A percentile compares a stretch with the other conserved stretches of the same genome.
Evolutionary conservation across 2,797 vertebrate genomes (phyloP).

Genomic region (Galagoides demidoff): DNA sequence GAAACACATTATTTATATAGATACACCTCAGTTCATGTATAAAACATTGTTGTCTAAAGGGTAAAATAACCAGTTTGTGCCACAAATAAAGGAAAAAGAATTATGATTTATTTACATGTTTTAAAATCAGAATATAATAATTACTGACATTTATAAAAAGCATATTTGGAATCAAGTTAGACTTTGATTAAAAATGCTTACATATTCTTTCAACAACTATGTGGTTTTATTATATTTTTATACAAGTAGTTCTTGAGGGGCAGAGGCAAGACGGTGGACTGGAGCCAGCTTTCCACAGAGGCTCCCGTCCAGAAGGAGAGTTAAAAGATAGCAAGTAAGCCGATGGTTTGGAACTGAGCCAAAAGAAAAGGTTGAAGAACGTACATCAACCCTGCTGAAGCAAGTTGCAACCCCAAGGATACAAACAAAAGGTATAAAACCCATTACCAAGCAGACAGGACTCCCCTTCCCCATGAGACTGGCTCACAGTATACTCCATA

Average conservation of each 20-base stretch:
- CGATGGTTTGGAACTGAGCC: no score
- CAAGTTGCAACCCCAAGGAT: no score
- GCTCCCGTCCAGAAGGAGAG: no score
- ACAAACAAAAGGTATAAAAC: no score
- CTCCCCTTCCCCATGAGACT: no score
- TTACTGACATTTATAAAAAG: not conserved
- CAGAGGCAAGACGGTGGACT: no score
- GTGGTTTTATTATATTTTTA: not conserved
- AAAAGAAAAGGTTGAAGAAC: no score
- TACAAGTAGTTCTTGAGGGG: not conserved
- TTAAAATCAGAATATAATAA: not conserved
- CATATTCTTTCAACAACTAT: not conserved
- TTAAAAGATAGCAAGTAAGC: no score
- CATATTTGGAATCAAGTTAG: not conserved
- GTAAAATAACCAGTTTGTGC: not conserved
- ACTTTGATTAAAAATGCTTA: not conserved
- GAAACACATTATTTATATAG: not conserved
- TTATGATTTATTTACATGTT: not conserved
- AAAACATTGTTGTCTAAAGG: not conserved
- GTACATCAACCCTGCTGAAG: no score
- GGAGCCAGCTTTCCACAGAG: no score
- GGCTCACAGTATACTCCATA: no score
- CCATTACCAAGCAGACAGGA: no score
- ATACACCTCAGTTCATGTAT: not conserved
- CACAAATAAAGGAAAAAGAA: slow-evolving; percentile 1